Conservation (phyloP, 37 sponge, comb jelly and placozoan species). For the Aplysina aerophoba region DNA sequence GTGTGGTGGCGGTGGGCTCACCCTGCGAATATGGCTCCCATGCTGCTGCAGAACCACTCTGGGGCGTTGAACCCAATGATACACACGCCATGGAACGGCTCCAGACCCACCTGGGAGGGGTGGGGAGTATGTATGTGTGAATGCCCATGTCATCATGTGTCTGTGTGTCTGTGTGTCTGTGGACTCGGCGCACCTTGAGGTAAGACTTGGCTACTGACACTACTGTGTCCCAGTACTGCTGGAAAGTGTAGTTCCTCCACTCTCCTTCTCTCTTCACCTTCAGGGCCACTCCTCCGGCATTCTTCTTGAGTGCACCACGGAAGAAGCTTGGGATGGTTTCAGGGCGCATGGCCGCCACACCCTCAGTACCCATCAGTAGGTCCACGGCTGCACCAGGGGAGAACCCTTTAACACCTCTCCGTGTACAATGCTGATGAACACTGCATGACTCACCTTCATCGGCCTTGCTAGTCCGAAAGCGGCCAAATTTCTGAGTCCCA, state of each 20-base stretch:
- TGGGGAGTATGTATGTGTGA: neutral
- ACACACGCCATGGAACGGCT: slow-evolving; percentile 25
- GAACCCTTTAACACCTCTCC: too few relatives aligned
- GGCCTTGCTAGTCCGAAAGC: slow-evolving; percentile 4
- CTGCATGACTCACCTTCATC: slow-evolving; percentile 1
- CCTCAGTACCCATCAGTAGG: slow-evolving; percentile 20
- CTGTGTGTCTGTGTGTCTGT: too few relatives aligned
- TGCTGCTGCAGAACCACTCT: slow-evolving; percentile 32
- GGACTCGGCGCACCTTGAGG: slow-evolving; percentile 59
- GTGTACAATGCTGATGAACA: too few relatives aligned
- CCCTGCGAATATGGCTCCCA: slow-evolving; percentile 50
- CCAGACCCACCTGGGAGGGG: slow-evolving; percentile 41
- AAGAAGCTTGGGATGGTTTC: slow-evolving; percentile 15
- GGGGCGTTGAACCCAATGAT: slow-evolving; percentile 57
- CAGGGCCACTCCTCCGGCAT: neutral
- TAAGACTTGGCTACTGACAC: slow-evolving; percentile 71
- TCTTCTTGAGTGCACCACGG: neutral
- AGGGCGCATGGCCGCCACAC: neutral
- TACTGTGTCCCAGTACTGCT: slow-evolving; percentile 53
- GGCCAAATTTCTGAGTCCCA: slow-evolving; percentile 3
- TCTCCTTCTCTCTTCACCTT: slow-evolving; percentile 42
- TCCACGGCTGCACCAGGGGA: neutral
- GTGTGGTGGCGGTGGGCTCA: slow-evolving; percentile 2
- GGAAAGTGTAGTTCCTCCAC: slow-evolving; percentile 60
- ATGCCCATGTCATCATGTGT: neutral